Evolutionary conservation across 2,113 vertebrate species (phyloP).

Genomic region (Daphoenositta chrysoptera): DNA sequence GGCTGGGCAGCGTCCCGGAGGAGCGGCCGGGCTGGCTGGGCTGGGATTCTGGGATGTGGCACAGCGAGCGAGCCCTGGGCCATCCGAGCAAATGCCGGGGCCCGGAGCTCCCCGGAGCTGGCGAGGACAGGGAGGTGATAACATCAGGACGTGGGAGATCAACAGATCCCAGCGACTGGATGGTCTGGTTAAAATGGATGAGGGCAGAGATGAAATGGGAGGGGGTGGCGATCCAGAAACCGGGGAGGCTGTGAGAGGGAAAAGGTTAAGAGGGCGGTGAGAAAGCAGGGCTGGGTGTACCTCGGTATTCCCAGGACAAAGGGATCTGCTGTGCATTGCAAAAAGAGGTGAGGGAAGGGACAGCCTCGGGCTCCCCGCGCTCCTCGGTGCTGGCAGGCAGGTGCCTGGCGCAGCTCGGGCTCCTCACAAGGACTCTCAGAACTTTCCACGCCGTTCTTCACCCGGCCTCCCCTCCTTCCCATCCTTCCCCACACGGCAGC

Average conservation of each 20-base stretch:
- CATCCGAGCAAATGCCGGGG: not conserved
- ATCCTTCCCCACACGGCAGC: not conserved
- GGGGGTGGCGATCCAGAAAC: not conserved
- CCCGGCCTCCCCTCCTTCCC: not conserved
- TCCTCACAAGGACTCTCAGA: not conserved
- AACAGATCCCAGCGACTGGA: not conserved
- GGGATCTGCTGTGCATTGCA: conserved; percentile 15
- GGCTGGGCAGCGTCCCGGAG: not conserved
- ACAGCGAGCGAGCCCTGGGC: not conserved
- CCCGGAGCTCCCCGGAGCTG: not conserved
- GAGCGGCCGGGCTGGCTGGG: not conserved
- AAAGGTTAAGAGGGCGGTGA: not conserved
- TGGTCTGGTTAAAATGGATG: not conserved
- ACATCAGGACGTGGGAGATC: not conserved
- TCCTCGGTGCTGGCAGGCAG: not conserved
- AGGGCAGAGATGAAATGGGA: not conserved
- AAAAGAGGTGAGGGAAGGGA: not conserved
- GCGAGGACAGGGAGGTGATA: not conserved
- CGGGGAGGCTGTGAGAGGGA: not conserved
- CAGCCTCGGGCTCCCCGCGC: not conserved
- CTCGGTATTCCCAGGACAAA: not conserved
- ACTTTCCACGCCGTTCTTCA: not conserved
- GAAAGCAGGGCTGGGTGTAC: not conserved
- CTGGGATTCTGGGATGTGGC: not conserved
- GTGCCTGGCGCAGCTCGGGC: not conserved